These are phyloP conservation scores for Gnathonemus longibarbis DNA, from an alignment of 2,113 vertebrate species.

Conservation along the genomic window DNA sequence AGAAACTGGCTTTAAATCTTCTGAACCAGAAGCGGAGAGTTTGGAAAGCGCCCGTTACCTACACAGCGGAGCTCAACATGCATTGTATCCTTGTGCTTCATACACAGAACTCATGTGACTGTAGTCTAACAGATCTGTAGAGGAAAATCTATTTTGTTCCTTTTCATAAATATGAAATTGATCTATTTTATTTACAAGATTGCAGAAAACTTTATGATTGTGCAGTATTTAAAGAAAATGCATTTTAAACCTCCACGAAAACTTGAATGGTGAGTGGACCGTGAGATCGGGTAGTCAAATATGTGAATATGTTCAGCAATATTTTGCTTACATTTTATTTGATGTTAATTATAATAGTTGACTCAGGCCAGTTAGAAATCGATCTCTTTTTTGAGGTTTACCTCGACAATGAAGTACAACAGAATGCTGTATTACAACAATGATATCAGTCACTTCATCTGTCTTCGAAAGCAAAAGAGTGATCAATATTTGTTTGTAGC, in stretches of 20 bases:
- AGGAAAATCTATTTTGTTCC: background rate
- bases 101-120: background rate
- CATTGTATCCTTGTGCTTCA: background rate
- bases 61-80: background rate
- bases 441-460: background rate
- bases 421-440: background rate
- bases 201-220: background rate
- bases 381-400: background rate
- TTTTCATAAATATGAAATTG: background rate
- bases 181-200: background rate
- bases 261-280: background rate
- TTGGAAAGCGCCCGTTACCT: background rate
- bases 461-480: background rate
- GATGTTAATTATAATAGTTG: background rate
- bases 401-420: background rate
- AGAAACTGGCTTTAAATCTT: background rate
- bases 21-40: background rate
- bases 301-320: background rate
- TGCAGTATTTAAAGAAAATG: background rate
- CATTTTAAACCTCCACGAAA: background rate
- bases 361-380: background rate
- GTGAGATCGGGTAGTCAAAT: background rate
- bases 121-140: background rate
- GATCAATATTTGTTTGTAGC: background rate
- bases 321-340: background rate